phyloP scores from a whole-genome alignment of 2,888 invertebrate genomes.

The Cosmia pyralina region DNA sequence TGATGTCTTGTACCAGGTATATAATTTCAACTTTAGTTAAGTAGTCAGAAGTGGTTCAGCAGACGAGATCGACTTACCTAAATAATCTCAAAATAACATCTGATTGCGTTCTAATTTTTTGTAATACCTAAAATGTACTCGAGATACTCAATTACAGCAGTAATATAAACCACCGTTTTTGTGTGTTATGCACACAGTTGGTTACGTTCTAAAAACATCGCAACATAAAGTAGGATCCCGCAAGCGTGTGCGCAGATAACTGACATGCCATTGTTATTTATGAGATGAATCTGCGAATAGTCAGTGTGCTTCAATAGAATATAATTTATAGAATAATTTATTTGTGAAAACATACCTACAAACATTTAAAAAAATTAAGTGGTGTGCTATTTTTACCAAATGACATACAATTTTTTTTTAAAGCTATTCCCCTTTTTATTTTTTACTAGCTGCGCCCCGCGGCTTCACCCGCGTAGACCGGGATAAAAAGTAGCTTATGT shows the following conservation, averaged over 20 bases:
- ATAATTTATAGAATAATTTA: background rate
- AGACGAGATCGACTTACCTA: background rate
- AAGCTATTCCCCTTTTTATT: no score
- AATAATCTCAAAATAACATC: constrained; percentile 2
- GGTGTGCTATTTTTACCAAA: no score
- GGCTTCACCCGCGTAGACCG: no score
- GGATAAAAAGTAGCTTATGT: no score
- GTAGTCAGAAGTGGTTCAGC: background rate
- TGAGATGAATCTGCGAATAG: background rate
- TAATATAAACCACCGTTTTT: constrained; percentile 12
- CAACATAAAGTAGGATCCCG: background rate
- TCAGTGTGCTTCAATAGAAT: background rate
- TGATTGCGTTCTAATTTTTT: background rate
- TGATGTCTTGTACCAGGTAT: background rate
- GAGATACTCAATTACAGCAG: constrained; percentile 3
- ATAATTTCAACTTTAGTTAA: background rate
- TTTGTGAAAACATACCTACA: background rate
- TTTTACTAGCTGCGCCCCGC: no score
- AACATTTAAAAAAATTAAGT: background rate
- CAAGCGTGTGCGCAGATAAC: constrained; percentile 9
- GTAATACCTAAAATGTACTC: background rate
- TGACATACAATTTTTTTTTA: no score
- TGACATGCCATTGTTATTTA: constrained; percentile 13
- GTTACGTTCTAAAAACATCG: constrained; percentile 42
- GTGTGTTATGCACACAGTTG: constrained; percentile 16